These are phyloP conservation scores for Leptothorax acervorum DNA, from an alignment of 2,888 invertebrate genomes.

Conservation along the genomic window DNA sequence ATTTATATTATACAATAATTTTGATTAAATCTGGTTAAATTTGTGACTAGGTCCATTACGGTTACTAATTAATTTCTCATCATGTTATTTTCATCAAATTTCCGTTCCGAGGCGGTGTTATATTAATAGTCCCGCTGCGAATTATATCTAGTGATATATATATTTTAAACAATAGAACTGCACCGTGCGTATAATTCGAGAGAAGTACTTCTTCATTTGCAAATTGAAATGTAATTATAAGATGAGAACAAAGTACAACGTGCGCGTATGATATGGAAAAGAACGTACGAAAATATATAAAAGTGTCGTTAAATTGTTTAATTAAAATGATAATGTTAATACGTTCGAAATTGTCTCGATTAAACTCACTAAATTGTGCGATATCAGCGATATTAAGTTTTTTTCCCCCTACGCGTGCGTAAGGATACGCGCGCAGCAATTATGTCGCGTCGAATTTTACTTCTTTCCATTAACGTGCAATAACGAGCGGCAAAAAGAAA, in stretches of 20 bases:
- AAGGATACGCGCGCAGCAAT: constrained; percentile 31
- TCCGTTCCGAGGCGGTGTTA: constrained; percentile 27
- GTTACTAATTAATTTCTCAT: constrained; percentile 67
- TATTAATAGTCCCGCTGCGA: constrained; percentile 59
- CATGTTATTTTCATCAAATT: constrained; percentile 69
- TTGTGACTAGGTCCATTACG: constrained; percentile 32
- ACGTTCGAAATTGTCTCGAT: constrained; percentile 22
- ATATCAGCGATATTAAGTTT: constrained; percentile 23
- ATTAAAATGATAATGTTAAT: constrained; percentile 37
- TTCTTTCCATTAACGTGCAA: constrained; percentile 56
- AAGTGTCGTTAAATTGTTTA: background rate
- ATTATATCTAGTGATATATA: constrained; percentile 54
- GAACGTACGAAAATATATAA: background rate
- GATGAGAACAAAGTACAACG: background rate
- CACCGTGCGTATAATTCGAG: background rate
- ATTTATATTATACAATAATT: constrained; percentile 64
- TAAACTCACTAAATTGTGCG: constrained; percentile 31
- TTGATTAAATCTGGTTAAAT: constrained; percentile 63
- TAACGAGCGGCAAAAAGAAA: constrained; percentile 61
- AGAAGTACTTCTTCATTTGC: constrained; percentile 3
- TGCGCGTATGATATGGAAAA: background rate
- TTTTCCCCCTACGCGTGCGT: background rate
- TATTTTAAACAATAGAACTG: constrained; percentile 27
- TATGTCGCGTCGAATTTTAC: constrained; percentile 51
- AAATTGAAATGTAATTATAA: constrained; percentile 14